phyloP scores from a whole-genome alignment of 23 tunicate genomes.

The Halocynthia aurantium region DNA sequence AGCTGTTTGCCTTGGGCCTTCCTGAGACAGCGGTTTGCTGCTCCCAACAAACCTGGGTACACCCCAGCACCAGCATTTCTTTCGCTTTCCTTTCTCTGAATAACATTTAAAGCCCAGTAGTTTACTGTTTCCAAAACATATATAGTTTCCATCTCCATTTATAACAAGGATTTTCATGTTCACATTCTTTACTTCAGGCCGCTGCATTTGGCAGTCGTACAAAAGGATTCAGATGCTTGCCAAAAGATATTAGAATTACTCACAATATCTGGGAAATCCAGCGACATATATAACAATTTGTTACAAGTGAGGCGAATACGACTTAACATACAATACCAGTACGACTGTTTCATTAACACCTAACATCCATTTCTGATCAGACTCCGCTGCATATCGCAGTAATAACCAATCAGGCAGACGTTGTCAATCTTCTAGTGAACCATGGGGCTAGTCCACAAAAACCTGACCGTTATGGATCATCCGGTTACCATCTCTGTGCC shows the following conservation, averaged over 20 bases:
- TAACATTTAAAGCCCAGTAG: too few relatives aligned
- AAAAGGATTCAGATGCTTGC: slow-evolving; percentile 15
- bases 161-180: not conserved
- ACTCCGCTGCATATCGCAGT: slow-evolving; percentile 24
- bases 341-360: too few relatives aligned
- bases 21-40: too few relatives aligned
- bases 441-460: slow-evolving; percentile 10
- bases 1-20: too few relatives aligned
- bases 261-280: slow-evolving; percentile 10
- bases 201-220: slow-evolving; percentile 22
- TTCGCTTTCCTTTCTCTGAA: too few relatives aligned
- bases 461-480: slow-evolving; percentile 26
- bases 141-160: too few relatives aligned
- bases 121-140: too few relatives aligned
- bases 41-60: too few relatives aligned
- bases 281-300: slow-evolving; percentile 13
- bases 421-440: slow-evolving; percentile 13
- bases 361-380: not conserved
- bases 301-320: slow-evolving; percentile 8
- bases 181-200: not conserved
- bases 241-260: slow-evolving; percentile 4
- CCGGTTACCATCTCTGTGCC: slow-evolving; percentile 19
- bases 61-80: too few relatives aligned
- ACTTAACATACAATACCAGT: too few relatives aligned
- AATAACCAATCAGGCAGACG: slow-evolving; percentile 18